Evolutionary conservation across 2,888 invertebrate species (phyloP).

Genomic region (Xestoiulus laeticollis): DNA sequence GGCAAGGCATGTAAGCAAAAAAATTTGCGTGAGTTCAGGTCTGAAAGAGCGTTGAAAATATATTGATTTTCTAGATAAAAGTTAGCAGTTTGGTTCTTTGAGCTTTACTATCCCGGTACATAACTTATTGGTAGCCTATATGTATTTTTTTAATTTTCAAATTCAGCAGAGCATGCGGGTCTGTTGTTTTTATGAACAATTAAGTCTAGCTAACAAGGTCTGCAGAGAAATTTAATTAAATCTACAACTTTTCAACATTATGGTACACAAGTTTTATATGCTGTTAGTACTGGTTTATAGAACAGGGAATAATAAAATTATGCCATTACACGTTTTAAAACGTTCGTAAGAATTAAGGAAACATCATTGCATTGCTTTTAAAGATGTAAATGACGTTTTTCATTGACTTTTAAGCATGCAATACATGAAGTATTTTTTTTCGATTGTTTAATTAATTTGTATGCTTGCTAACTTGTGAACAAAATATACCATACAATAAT

Average conservation of each 20-base stretch:
- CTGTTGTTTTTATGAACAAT: background rate
- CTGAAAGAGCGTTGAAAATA: background rate
- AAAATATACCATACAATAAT: background rate
- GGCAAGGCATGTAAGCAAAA: background rate
- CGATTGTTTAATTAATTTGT: background rate
- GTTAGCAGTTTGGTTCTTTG: background rate
- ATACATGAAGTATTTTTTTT: too few species aligned
- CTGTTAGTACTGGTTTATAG: too few species aligned
- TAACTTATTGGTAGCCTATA: background rate
- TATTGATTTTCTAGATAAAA: constrained; percentile 21
- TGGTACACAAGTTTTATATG: background rate
- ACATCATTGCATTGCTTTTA: background rate
- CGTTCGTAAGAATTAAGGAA: background rate
- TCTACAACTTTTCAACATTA: background rate
- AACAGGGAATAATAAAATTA: too few species aligned
- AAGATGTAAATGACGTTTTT: background rate
- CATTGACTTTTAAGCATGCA: background rate
- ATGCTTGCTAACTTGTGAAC: background rate
- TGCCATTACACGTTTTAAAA: too few species aligned
- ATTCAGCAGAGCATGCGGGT: background rate
- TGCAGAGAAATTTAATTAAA: background rate
- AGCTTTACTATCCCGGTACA: background rate
- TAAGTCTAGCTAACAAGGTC: background rate
- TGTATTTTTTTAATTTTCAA: background rate
- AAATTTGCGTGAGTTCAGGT: background rate